These are phyloP conservation scores for Pelodytes ibericus DNA, from an alignment of 2,797 vertebrate genomes.

Conservation along the genomic window DNA sequence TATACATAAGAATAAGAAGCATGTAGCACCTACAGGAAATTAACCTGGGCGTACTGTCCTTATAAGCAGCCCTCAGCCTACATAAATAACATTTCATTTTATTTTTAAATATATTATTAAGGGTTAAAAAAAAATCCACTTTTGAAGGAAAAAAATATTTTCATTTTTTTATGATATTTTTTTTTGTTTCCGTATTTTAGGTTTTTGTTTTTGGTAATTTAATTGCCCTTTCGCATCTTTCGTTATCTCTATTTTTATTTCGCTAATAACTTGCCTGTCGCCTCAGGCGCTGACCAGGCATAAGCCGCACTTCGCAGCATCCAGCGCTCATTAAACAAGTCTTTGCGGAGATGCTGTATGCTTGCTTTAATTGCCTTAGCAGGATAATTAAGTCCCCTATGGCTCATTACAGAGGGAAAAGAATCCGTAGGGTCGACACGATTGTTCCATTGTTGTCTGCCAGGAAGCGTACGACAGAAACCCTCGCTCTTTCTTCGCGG, in stretches of 20 bases:
- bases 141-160: no score
- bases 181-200: no score
- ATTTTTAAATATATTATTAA: no score
- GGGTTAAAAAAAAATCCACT: no score
- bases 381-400: conserved; percentile 46
- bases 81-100: no score
- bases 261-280: neutral
- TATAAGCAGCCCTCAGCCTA: no score
- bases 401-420: conserved; percentile 38
- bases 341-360: neutral
- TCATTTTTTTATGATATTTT: no score
- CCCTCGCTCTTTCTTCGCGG: neutral
- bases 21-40: no score
- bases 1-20: no score
- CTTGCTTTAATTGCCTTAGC: conserved; percentile 10
- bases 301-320: neutral
- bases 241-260: neutral
- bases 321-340: conserved; percentile 27
- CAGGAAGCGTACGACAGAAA: neutral
- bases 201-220: neutral
- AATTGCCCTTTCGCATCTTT: neutral
- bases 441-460: neutral
- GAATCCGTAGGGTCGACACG: neutral
- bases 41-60: no score
- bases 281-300: neutral